Conservation (phyloP, 1,140 invertebrate genomes). For the Drosophila pallidifrons region DNA sequence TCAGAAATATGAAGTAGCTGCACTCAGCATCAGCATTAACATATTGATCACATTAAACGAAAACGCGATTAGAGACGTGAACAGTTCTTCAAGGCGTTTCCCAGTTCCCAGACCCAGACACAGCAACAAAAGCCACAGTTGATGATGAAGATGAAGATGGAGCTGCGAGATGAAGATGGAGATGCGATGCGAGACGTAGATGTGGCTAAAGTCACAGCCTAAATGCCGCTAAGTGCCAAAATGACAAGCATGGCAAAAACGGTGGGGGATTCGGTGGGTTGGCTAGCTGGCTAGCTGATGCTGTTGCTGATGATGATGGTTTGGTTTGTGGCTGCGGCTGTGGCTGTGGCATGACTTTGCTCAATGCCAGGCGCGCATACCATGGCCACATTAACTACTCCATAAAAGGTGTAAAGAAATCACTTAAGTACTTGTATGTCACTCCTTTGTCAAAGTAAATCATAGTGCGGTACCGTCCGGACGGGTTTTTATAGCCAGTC, state of each 20-base stretch:
- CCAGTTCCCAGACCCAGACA: slow-evolving; percentile 35
- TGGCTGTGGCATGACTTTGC: slow-evolving; percentile 67
- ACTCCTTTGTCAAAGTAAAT: slow-evolving; percentile 83
- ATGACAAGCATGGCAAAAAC: slow-evolving; percentile 59
- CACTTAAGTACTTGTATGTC: slow-evolving; percentile 83
- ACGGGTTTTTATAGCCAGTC: slow-evolving; percentile 49
- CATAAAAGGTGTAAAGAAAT: slow-evolving; percentile 83
- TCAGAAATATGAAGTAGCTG: slow-evolving; percentile 56
- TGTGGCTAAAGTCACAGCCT: slow-evolving; percentile 57
- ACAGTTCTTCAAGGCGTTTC: slow-evolving; percentile 37
- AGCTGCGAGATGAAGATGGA: slow-evolving; percentile 9
- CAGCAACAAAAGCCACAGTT: slow-evolving; percentile 17
- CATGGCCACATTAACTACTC: slow-evolving; percentile 78
- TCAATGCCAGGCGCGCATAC: slow-evolving; percentile 72
- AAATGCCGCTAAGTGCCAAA: slow-evolving; percentile 78
- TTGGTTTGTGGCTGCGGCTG: slow-evolving; percentile 12
- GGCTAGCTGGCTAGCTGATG: slow-evolving; percentile 20
- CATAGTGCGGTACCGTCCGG: slow-evolving; percentile 58
- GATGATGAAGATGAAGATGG: slow-evolving; percentile 13
- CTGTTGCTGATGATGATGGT: slow-evolving; percentile 17
- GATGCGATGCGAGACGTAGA: slow-evolving; percentile 14
- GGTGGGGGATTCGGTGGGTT: slow-evolving; percentile 53
- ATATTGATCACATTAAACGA: slow-evolving; percentile 54
- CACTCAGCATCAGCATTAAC: slow-evolving; percentile 46
- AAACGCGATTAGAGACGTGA: slow-evolving; percentile 28